These are phyloP conservation scores for Eupithecia dodoneata DNA, from an alignment of 2,888 invertebrate genomes.

Conservation along the genomic window DNA sequence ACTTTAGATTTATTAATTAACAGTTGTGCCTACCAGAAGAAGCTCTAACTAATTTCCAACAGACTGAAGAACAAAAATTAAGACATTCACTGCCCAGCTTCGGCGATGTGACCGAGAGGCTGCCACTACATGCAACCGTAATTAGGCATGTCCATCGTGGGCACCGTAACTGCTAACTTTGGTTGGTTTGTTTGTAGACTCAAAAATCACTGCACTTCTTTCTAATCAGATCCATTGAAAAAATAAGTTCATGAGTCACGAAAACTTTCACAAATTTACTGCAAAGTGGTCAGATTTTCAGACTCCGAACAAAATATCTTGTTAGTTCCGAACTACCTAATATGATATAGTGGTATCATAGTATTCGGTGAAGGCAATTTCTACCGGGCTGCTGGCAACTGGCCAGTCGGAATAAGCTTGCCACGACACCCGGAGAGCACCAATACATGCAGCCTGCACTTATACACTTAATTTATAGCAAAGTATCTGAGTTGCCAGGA, in stretches of 20 bases:
- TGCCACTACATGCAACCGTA: not conserved
- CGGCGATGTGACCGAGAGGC: not conserved
- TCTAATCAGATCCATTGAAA: not conserved
- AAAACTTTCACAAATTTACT: conserved; percentile 2
- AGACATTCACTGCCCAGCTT: not conserved
- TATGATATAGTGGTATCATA: conserved; percentile 65
- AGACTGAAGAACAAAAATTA: too few species aligned
- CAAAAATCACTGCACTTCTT: not conserved
- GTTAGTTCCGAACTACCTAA: conserved; percentile 40
- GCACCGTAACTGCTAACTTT: not conserved
- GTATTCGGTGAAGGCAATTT: conserved; percentile 79
- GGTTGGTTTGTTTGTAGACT: not conserved
- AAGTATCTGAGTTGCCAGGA: conserved; percentile 23
- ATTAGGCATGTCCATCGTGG: too few species aligned
- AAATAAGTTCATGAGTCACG: not conserved
- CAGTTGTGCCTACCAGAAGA: not conserved
- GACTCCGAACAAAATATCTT: conserved; percentile 7
- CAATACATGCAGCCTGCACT: conserved; percentile 68
- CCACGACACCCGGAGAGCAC: conserved; percentile 71
- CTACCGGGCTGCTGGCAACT: conserved; percentile 71
- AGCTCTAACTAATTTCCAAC: too few species aligned
- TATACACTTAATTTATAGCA: conserved; percentile 61
- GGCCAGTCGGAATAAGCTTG: conserved; percentile 80
- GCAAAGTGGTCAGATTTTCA: conserved; percentile 3
- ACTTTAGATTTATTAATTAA: not conserved